Evolutionary conservation across 2,113 vertebrate genomes (phyloP).

Genomic region (Lonchura striata): DNA sequence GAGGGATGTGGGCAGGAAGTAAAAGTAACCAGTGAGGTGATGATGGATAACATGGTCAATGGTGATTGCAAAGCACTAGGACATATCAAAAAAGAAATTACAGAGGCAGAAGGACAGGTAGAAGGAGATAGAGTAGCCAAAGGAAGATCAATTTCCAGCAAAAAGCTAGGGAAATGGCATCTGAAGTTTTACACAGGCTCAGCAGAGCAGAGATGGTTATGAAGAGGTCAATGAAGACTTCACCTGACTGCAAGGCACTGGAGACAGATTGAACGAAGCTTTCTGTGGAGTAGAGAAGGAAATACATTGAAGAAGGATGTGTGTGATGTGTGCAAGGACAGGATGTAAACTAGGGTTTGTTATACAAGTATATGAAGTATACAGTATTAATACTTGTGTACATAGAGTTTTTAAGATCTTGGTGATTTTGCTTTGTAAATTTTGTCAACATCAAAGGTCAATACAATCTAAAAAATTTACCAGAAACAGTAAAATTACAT

Average conservation of each 20-base stretch:
- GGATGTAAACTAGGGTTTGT: too few species aligned
- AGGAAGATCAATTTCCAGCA: neutral
- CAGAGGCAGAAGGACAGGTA: neutral
- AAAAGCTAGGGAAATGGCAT: neutral
- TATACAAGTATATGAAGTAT: neutral
- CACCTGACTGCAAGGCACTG: neutral
- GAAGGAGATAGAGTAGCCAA: neutral
- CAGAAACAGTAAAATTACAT: neutral
- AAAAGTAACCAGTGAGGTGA: neutral
- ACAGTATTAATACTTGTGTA: neutral
- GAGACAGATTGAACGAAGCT: neutral
- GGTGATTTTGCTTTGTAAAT: neutral
- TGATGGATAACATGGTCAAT: neutral
- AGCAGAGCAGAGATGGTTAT: neutral
- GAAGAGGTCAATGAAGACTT: neutral
- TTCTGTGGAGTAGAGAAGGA: neutral
- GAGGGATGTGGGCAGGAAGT: neutral
- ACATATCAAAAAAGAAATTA: neutral
- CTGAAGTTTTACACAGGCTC: neutral
- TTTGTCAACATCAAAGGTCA: neutral
- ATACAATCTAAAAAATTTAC: neutral
- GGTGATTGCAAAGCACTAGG: neutral
- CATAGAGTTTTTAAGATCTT: neutral
- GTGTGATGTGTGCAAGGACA: rapidly evolving
- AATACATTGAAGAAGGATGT: neutral